Base-by-base conservation (phyloP, 2,113 vertebrate species). In the Copsychus sechellarum region DNA sequence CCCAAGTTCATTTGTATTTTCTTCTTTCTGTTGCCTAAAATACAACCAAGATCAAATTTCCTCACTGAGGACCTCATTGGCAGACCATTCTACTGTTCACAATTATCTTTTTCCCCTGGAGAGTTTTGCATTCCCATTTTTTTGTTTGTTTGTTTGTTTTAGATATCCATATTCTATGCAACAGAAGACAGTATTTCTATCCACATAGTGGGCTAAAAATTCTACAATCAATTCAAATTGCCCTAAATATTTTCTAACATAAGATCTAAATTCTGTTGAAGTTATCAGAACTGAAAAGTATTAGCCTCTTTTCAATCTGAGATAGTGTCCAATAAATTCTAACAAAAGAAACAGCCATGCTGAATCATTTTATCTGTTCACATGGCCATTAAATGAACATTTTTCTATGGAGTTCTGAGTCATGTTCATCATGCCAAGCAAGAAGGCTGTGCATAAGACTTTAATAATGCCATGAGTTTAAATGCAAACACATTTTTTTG, bases 331-430 rank as follows among this genome's bases (percentile, higher is more conserved):
- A 86, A 43, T 45, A 81, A 89, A 93, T 79, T 76, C 50, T 81
- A 84, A 86, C 40, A 70, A 54, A 84, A 66, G 77, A 62, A 94
- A 92, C 47, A 90, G 57, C 76, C 70, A 66, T 36, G 66, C 31
- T 86, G 82, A 95, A 90, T 84, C 7, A 4, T 79, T 94, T 91
- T 28, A 56, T 93, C 36, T 92, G 42, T 91, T 76, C 48, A 65
- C 71, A 47, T 45, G 40, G 62, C 60, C 92, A 89, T 56, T 80
- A 82, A 92, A 83, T 33, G 53, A 89, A 92, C 51, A 82, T 94
- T 96, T 54, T 96, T 78, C 51, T 71, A 15, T 62, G 92, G 64
- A 90, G 51, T 69, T 90, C 78, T 96, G 94, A 97, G 74, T 97
- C 95, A 97, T 72, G 62, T 60, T 91, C 76, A 84, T 40, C 81